Base-by-base conservation (phyloP, 2,888 invertebrate species). In the Sesamia inferens region DNA sequence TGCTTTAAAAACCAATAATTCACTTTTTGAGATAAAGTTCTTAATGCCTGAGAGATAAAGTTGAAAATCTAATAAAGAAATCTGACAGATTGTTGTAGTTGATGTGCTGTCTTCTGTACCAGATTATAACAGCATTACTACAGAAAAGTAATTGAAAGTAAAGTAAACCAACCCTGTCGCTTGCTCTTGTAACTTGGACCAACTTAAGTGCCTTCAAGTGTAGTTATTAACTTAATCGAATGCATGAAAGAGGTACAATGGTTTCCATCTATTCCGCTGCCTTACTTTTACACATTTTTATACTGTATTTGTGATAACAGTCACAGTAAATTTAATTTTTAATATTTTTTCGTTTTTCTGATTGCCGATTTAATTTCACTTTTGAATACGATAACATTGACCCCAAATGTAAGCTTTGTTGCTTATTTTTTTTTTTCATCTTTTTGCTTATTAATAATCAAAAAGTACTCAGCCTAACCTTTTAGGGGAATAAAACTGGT, bases 171-270 rank as follows among this genome's bases (percentile, higher is more conserved):
- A 64, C 0, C 0, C 5, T 39, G 16, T 57, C 78, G 79, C 80
- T 70, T 19, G 22, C 3, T 72, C 78, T 79, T 64, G 19, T 82
- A 61, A 77, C 79, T 89, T 88, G 61, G 16, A 74, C 84, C 76
- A 69, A 58, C 66, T 42, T 59, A 44, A 62, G 70, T 82, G 75
- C 84, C 71, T 79, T 83, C 88, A 90, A 91, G 89, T 90, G 89
- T 87, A 84, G 87, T 89, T 92, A 91, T 91, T 91, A 91, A 91
- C 88, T 91, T 89, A 88, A 88, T 90, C 83, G 86, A 88, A 89
- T 88, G 88, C 92, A 90, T 89, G 92, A 88, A 89, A 90, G 91
- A 90, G 85, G 88, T 82, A 82, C 88, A 87, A 85, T 88, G 84
- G 88, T 90, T 91, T 88, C 88, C 87, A 90, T 90, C 71, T 86